These are phyloP conservation scores for Eulithis prunata DNA, from an alignment of 2,888 invertebrate genomes.

Conservation along the genomic window DNA sequence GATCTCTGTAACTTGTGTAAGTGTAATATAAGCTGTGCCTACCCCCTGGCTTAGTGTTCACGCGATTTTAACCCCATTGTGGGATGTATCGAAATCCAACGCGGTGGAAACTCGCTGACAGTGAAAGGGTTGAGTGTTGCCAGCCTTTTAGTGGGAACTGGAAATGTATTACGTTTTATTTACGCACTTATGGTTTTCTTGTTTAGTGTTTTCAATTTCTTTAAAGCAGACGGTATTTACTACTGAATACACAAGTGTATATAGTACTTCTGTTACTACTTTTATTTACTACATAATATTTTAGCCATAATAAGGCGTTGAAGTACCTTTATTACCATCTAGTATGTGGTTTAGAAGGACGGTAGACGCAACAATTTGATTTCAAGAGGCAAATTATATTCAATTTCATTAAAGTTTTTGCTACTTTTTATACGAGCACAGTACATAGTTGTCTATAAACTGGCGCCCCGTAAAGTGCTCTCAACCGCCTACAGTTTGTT, in stretches of 20 bases:
- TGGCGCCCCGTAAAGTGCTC: slow-evolving; percentile 18
- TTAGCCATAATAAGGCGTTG: too few species aligned
- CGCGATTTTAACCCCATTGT: slow-evolving; percentile 45
- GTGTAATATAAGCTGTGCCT: slow-evolving; percentile 22
- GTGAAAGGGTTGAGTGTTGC: slow-evolving; percentile 34
- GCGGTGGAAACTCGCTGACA: slow-evolving; percentile 26
- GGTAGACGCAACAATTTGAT: too few species aligned
- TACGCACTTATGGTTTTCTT: background rate
- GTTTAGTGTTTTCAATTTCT: background rate
- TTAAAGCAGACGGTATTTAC: too few species aligned
- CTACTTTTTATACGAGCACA: background rate
- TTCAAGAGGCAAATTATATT: too few species aligned
- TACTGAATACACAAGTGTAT: too few species aligned
- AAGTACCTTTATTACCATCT: too few species aligned
- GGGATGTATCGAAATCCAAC: slow-evolving; percentile 32
- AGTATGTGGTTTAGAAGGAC: too few species aligned
- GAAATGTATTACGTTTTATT: slow-evolving; percentile 10
- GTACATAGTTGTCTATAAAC: slow-evolving; percentile 12
- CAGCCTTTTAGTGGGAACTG: slow-evolving; percentile 20
- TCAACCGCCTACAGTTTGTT: slow-evolving; percentile 36
- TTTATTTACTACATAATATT: too few species aligned
- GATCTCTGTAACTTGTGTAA: background rate
- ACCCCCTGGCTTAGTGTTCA: slow-evolving; percentile 34
- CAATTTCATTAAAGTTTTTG: too few species aligned
- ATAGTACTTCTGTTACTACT: too few species aligned